phyloP scores from a whole-genome alignment of 2,797 vertebrate genomes.

The Pseudopleuronectes americanus region DNA sequence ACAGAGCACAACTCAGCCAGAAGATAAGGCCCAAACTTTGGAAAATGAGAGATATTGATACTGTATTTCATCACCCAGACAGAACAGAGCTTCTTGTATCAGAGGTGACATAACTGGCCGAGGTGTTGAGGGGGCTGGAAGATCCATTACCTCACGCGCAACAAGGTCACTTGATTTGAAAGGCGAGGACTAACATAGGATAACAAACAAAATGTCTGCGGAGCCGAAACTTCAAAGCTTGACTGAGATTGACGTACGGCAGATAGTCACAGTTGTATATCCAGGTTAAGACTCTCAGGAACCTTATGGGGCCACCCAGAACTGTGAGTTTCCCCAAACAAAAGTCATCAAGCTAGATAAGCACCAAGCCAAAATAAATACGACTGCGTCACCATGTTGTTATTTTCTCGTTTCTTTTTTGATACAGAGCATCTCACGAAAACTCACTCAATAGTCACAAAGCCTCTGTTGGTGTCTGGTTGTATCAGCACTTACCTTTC shows the following conservation, averaged over 20 bases:
- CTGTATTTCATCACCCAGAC: slow-evolving; percentile 22
- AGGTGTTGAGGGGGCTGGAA: not conserved
- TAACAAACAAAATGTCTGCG: slow-evolving; percentile 55
- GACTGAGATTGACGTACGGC: slow-evolving; percentile 29
- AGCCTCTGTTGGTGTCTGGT: not conserved
- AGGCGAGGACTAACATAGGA: slow-evolving; percentile 23
- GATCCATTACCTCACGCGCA: slow-evolving; percentile 20
- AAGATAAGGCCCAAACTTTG: slow-evolving; percentile 12
- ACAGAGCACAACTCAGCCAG: not conserved
- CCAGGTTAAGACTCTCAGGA: slow-evolving; percentile 48
- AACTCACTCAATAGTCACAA: slow-evolving; percentile 6
- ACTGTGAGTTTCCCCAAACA: slow-evolving; percentile 56
- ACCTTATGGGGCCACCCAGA: slow-evolving; percentile 73
- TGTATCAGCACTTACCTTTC: not conserved
- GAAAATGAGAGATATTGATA: slow-evolving; percentile 16
- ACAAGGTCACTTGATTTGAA: slow-evolving; percentile 51
- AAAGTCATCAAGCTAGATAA: slow-evolving; percentile 73
- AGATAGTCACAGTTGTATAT: slow-evolving; percentile 65
- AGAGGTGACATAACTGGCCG: slow-evolving; percentile 22
- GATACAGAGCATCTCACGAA: slow-evolving; percentile 11
- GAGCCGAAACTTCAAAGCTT: slow-evolving; percentile 61
- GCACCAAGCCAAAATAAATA: slow-evolving; percentile 75
- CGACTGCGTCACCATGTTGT: slow-evolving; percentile 26
- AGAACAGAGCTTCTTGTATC: slow-evolving; percentile 31
- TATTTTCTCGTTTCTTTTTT: slow-evolving; percentile 9